Base-by-base conservation (phyloP, 2,797 vertebrate species). In the Emys orbicularis region DNA sequence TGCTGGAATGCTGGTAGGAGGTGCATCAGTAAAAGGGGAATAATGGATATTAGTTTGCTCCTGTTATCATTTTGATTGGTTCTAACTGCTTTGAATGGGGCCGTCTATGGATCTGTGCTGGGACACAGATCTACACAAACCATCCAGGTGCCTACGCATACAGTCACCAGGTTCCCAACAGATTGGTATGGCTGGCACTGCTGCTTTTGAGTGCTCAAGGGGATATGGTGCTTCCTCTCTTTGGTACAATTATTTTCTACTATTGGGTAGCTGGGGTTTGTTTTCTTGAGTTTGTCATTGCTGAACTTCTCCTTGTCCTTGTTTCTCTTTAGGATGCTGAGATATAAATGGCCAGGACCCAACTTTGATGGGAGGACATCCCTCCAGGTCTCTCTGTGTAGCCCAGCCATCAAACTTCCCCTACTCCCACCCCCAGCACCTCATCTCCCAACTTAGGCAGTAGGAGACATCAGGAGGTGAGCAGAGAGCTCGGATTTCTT, bases 21-120 rank as follows among this genome's bases (percentile, higher is more conserved):
- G 5, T 27, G 50, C 23, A 50, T 74, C 59, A 29, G 37, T 65
- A 72, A 0, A 0, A 52, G 85, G 19, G 9, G 37, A 4, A 81
- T 9, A 83, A 93, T 1, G 6, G 49, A 47, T 72, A 25, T 9
- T 79, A 0, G 6, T 41, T 54, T 68, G 54, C 80, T 61, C 4
- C 29, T 2, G 0, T 1, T 61, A 16, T 44, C 19, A 76, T 76
- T 44, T 72, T 11, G 5, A 86, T 8, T 12, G 82, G 53, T 0
- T 79, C 82, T 0, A 5, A 53, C 49, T 53, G 76, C 91, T 72
- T 12, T 79, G 41, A 53, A 16, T 0, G 27, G 29, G 31, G 0
- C 29, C 54, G 18, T 12, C 54, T 77, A 21, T 50, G 84, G 37
- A 65, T 81, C 54, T 47, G 44, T 41, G 65, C n/a, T 72, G 37